These are phyloP conservation scores for Capreolus pygargus DNA, from an alignment of 2,113 vertebrate genomes.

Conservation along the genomic window DNA sequence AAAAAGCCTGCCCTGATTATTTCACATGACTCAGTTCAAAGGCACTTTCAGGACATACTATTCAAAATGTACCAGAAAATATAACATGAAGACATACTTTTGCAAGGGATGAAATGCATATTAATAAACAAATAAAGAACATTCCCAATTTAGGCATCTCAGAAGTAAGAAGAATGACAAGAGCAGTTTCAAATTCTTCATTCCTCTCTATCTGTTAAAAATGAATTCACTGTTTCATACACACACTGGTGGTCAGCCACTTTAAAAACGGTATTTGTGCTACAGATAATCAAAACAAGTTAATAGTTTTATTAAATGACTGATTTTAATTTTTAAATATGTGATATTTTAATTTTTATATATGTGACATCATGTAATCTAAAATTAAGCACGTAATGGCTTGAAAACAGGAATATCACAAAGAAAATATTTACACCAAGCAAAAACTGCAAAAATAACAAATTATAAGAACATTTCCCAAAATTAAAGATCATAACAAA, in stretches of 20 bases:
- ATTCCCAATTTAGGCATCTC: not conserved
- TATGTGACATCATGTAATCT: not conserved
- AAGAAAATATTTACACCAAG: not conserved
- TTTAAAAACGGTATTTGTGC: not conserved
- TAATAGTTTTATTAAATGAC: not conserved
- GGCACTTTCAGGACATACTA: not conserved
- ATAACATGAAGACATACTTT: not conserved
- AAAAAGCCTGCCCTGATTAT: not conserved
- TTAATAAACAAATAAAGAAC: not conserved
- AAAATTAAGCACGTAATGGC: slow-evolving; percentile 5
- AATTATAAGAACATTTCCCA: not conserved
- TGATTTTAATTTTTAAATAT: slow-evolving; percentile 13
- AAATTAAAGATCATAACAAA: slow-evolving; percentile 30
- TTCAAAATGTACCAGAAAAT: not conserved
- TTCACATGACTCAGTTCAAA: not conserved
- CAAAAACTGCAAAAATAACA: slow-evolving; percentile 32
- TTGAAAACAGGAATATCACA: not conserved
- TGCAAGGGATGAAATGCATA: not conserved
- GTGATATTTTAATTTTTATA: not conserved
- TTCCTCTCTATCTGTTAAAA: slow-evolving; percentile 32
- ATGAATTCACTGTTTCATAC: not conserved
- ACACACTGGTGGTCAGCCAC: not conserved
- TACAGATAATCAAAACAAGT: not conserved
- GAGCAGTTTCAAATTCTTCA: slow-evolving; percentile 9
- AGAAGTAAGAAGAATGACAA: not conserved